phyloP scores from a whole-genome alignment of 2,888 invertebrate species.

The Coelogynopora nodosa region DNA sequence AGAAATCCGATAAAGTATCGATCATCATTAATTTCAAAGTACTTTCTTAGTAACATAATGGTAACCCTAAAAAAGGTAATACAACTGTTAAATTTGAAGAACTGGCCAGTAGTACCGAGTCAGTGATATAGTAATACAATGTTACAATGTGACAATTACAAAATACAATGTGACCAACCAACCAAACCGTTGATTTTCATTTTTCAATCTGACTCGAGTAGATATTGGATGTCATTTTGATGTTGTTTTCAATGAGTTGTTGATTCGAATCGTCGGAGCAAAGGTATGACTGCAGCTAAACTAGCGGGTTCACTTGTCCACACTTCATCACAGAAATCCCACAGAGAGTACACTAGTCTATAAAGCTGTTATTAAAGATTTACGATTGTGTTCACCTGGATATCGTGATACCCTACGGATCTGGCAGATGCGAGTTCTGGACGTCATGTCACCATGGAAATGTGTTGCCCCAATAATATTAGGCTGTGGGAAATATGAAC shows the following conservation, averaged over 20 bases:
- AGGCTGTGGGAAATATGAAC: background rate
- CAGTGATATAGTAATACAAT: too few relatives aligned
- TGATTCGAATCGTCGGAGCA: background rate
- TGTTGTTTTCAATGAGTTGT: background rate
- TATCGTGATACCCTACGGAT: background rate
- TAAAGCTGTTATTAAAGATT: background rate
- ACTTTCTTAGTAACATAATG: too few relatives aligned
- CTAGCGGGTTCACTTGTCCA: conserved; percentile 1
- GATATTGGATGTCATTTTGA: background rate
- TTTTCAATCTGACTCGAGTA: conserved; percentile 4
- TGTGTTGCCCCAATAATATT: background rate
- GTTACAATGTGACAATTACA: too few relatives aligned
- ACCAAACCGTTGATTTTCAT: conserved; percentile 6
- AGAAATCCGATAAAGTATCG: too few relatives aligned
- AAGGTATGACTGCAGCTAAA: conserved; percentile 16
- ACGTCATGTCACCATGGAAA: conserved; percentile 7
- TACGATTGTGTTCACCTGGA: background rate
- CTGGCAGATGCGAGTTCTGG: conserved; percentile 18
- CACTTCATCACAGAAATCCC: conserved; percentile 17
- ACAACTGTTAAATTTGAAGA: too few relatives aligned
- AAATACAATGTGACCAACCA: too few relatives aligned
- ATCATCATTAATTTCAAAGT: too few relatives aligned
- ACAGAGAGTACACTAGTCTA: conserved; percentile 5
- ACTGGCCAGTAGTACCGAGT: too few relatives aligned
- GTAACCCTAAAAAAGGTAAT: too few relatives aligned